A percentile compares a stretch with the other conserved stretches of the same genome.
These are phyloP conservation scores for Eubasilissa regina DNA, from an alignment of 1,140 invertebrate genomes.

Conservation along the genomic window DNA sequence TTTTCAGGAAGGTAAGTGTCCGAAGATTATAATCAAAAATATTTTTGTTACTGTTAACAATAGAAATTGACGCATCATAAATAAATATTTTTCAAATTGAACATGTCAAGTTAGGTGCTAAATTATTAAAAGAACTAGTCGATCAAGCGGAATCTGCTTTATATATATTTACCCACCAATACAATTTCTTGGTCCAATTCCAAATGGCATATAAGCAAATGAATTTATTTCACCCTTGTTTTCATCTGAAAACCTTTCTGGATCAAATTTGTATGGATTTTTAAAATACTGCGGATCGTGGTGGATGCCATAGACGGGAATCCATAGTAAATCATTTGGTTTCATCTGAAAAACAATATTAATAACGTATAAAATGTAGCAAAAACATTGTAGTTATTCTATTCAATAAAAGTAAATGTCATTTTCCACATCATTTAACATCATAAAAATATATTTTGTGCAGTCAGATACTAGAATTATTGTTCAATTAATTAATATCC, in stretches of 20 bases:
- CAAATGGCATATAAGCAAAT: constrained; percentile 72
- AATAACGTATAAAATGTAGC: background rate
- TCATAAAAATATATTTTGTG: background rate
- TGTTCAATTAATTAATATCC: background rate
- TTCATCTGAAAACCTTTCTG: constrained; percentile 68
- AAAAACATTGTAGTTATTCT: background rate
- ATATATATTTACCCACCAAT: too few relatives aligned
- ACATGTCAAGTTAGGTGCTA: background rate
- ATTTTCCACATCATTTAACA: background rate
- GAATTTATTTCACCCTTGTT: constrained; percentile 60
- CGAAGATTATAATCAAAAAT: too few relatives aligned
- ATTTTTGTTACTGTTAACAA: too few relatives aligned
- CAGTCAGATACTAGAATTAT: background rate
- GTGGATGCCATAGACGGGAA: constrained; percentile 65
- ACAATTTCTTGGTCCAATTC: constrained; percentile 75
- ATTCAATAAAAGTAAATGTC: background rate
- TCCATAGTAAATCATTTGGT: constrained; percentile 14
- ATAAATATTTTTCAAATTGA: background rate
- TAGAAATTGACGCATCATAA: background rate
- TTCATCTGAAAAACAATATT: constrained; percentile 23
- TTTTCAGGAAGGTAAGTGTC: too few relatives aligned
- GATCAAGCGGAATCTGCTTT: constrained; percentile 60
- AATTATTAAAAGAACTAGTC: background rate
- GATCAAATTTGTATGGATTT: constrained; percentile 74
- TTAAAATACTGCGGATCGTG: constrained; percentile 71